phyloP scores from a whole-genome alignment of 2,888 invertebrate species.

The Trachelus iudaicus region DNA sequence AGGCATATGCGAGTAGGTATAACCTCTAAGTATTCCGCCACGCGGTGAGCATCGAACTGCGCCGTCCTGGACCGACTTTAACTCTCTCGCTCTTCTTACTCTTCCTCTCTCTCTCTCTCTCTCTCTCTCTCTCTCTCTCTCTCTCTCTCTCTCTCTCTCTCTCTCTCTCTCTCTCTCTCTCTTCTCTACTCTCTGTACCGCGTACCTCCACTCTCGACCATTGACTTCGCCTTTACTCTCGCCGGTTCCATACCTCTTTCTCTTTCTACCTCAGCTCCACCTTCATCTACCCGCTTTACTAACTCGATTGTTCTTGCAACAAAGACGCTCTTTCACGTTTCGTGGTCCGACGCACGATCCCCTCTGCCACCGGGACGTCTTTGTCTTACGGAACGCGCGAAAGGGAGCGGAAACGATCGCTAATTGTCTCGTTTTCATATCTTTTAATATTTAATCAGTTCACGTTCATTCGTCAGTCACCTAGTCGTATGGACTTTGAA shows the following conservation, averaged over 20 bases:
- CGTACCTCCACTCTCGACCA: conserved; percentile 24
- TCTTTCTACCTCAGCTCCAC: conserved; percentile 7
- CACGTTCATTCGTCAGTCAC: not conserved
- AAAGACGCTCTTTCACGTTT: conserved; percentile 34
- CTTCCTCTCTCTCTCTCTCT: not conserved
- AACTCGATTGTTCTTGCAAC: conserved; percentile 42
- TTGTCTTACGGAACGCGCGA: not conserved
- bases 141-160: not conserved
- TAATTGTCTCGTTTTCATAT: conserved; percentile 1
- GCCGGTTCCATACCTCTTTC: not conserved
- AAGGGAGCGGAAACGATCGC: not conserved
- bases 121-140: conserved; percentile 18
- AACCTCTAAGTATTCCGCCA: not conserved
- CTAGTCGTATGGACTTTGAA: not conserved
- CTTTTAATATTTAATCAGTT: not conserved
- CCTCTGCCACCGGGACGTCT: conserved; percentile 4
- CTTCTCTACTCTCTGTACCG: conserved; percentile 20
- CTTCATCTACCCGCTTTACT: conserved; percentile 21
- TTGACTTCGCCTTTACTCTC: conserved; percentile 3
- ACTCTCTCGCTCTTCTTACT: not conserved
- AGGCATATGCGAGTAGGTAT: not conserved
- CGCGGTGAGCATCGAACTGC: not conserved
- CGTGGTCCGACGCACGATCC: not conserved
- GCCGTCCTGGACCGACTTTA: not conserved
- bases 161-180: not conserved